Base-by-base conservation (phyloP, 2,797 vertebrate genomes). In the Florisuga fusca region DNA sequence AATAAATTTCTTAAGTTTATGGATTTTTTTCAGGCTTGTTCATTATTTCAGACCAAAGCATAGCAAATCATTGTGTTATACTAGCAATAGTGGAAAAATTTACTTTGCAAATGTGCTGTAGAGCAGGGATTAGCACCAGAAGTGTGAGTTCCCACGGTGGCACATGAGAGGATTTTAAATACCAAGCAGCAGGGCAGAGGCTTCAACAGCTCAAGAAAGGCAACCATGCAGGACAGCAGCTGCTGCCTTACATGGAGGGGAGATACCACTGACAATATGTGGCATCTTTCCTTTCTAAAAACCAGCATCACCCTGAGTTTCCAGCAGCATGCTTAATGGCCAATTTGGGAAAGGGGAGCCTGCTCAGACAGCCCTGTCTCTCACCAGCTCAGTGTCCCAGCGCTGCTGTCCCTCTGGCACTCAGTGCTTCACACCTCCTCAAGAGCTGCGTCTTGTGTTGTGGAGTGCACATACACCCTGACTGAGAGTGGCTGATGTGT, bases 11-110 rank as follows among this genome's bases (percentile, higher is more conserved):
- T 53, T 50, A 45, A 71, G 4, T 71, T 36, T 59, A 16, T 29
- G 33, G 25, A 36, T 63, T 89, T 90, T 50, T 67, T 50, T 67
- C 48, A 71, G 57, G 21, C 8, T 76, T 1, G 0, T 79, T 89
- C 25, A 63, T 68, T 83, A 25, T 74, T 79, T 92, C 80, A 64
- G 57, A 73, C 23, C 12, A 84, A 93, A 86, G 26, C 38, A 41
- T 61, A 46, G 10, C 15, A 54, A 71, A 67, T 27, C 33, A 17
- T 29, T 57, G 19, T 14, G 33, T 38, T 43, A 72, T 21, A 63
- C 17, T 12, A 83, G 50, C 63, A 84, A 57, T 54, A 80, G 10
- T 90, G 59, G 77, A 94, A 57, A 16, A 48, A 57, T 63, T 61
- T 66, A 59, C 46, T 64, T 68, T 31, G 43, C 63, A 85, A 89